phyloP scores from a whole-genome alignment of 2,888 invertebrate genomes.

The Spodoptera littoralis region DNA sequence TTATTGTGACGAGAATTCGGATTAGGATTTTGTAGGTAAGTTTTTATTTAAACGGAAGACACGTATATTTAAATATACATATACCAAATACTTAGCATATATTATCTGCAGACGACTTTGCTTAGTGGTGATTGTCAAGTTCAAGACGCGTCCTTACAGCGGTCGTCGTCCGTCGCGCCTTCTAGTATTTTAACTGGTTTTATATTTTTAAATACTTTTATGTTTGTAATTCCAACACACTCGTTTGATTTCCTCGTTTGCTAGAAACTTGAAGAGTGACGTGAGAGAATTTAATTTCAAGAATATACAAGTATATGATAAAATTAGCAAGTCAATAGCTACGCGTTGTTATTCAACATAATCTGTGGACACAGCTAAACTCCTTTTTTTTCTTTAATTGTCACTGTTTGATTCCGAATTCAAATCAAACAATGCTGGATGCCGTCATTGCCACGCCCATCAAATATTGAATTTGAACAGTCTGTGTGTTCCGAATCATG shows the following conservation, averaged over 20 bases:
- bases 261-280: too few species aligned
- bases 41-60: constrained; percentile 6
- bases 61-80: neutral
- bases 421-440: constrained; percentile 1
- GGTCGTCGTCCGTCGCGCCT: neutral
- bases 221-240: constrained; percentile 1
- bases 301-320: neutral
- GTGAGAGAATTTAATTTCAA: too few species aligned
- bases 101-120: neutral
- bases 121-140: constrained; percentile 21
- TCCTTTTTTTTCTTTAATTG: constrained; percentile 5
- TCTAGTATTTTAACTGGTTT: neutral
- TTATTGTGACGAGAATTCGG: constrained; percentile 4
- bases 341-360: constrained; percentile 2
- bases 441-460: constrained; percentile 17
- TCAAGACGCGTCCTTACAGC: neutral
- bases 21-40: constrained; percentile 24
- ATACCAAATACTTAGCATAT: neutral
- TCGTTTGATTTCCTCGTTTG: too few species aligned
- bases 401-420: constrained; percentile 1
- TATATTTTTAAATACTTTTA: constrained; percentile 5
- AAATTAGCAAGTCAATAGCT: constrained; percentile 2
- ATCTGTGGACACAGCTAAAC: too few species aligned
- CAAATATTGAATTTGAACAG: constrained; percentile 7
- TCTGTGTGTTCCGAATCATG: constrained; percentile 27